Evolutionary conservation across 1,140 invertebrate species (phyloP).

Genomic region (Orchestia grillus): DNA sequence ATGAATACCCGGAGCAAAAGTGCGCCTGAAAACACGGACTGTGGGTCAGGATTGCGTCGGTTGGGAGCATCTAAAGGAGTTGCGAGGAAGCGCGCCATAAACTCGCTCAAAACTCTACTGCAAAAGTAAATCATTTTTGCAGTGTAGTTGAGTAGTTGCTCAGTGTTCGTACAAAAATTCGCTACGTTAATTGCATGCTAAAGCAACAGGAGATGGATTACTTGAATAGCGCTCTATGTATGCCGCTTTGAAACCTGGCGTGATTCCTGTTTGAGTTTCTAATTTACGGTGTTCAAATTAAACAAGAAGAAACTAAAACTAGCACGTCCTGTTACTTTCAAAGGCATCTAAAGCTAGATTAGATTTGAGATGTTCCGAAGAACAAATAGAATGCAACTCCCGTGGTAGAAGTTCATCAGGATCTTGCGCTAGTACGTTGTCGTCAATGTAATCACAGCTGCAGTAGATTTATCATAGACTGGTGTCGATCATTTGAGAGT

Average conservation of each 20-base stretch:
- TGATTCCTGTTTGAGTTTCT: neutral
- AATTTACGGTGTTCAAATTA: neutral
- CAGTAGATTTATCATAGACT: too few species aligned
- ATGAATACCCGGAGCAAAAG: constrained; percentile 32
- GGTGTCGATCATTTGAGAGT: neutral
- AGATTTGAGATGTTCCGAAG: neutral
- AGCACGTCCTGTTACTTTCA: neutral
- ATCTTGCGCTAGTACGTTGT: neutral
- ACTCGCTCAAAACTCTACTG: constrained; percentile 44
- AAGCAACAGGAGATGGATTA: constrained; percentile 55
- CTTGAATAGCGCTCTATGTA: constrained; percentile 9
- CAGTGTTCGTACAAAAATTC: constrained; percentile 45
- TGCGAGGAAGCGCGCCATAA: constrained; percentile 41
- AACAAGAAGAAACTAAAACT: neutral
- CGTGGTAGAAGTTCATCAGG: neutral
- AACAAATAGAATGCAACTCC: neutral
- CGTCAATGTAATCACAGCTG: neutral
- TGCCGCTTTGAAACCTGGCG: constrained; percentile 36
- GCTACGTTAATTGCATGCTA: constrained; percentile 54
- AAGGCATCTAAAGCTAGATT: neutral
- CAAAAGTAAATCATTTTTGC: constrained; percentile 19
- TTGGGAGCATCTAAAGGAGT: constrained; percentile 51
- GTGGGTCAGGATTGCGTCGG: constrained; percentile 46
- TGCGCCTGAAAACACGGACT: constrained; percentile 26
- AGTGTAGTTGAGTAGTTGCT: constrained; percentile 52